phyloP scores from a whole-genome alignment of 2,888 invertebrate species.

The Conops quadrifasciatus region DNA sequence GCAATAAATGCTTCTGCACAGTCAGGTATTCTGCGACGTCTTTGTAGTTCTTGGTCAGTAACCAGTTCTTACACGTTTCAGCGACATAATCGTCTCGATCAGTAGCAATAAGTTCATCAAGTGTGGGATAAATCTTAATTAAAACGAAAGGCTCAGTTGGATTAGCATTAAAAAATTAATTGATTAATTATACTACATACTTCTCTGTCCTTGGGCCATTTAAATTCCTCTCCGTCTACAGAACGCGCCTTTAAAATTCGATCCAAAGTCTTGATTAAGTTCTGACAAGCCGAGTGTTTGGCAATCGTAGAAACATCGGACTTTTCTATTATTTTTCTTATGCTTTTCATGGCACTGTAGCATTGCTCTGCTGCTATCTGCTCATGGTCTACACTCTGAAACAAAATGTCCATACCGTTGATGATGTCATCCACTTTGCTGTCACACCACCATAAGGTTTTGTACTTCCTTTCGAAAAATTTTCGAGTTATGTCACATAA shows the following conservation, averaged over 20 bases:
- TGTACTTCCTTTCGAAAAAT: slow-evolving; percentile 60
- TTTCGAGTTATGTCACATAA: slow-evolving; percentile 46
- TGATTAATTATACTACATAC: not conserved
- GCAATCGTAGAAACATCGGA: slow-evolving; percentile 35
- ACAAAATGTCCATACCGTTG: slow-evolving; percentile 46
- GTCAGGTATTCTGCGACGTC: slow-evolving; percentile 76
- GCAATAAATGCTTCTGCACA: slow-evolving; percentile 78
- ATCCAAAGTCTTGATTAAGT: not conserved
- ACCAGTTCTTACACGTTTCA: slow-evolving; percentile 65
- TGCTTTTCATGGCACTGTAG: slow-evolving; percentile 45
- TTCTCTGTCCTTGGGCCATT: slow-evolving; percentile 6
- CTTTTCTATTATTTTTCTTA: slow-evolving; percentile 43
- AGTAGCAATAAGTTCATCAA: slow-evolving; percentile 62
- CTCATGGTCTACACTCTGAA: slow-evolving; percentile 47
- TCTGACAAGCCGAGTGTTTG: slow-evolving; percentile 23
- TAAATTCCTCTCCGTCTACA: not conserved
- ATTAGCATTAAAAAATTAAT: not conserved
- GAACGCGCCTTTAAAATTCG: not conserved
- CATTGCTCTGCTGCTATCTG: slow-evolving; percentile 38
- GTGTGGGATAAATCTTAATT: slow-evolving; percentile 67
- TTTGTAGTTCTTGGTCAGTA: slow-evolving; percentile 68
- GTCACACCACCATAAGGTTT: slow-evolving; percentile 44
- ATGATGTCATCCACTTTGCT: slow-evolving; percentile 43
- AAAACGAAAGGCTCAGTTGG: not conserved
- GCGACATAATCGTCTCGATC: not conserved